Base-by-base conservation (phyloP, 23 tunicate genomes). In the Styela plicata region DNA sequence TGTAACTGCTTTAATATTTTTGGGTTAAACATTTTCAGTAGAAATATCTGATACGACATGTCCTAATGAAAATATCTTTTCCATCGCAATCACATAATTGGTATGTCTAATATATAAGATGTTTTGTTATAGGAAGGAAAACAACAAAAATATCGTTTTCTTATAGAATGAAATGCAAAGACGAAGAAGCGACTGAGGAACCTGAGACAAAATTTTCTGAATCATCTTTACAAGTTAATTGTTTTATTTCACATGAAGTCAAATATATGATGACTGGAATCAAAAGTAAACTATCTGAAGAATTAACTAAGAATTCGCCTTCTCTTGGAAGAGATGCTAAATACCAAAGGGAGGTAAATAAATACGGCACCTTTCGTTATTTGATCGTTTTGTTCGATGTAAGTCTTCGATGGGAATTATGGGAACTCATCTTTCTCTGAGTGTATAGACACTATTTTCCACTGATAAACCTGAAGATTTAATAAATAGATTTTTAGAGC, bases 201-300 rank as follows among this genome's bases (percentile, higher is more conserved):
- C 69, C 82, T 22, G 89, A 67, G 33, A 74, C 96, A 24, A 74
- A 36, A 23, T 63, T 83, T 3, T 44, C 70, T 16, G 96, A 89
- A 65, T 82, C 83, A 18, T 84, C 95, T 7, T 86, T 95, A 31
- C 95, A 90, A 63, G 80, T 95, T 24, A 93, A 93, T 84, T 93
- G 98, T 66, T 93, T 93, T 78, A 93, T 93, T 20, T 84, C 92
- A 36, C 92, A 87, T 31, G 98, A 93, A 63, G 91, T 89, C 25
- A 94, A 94, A 69, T 94, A 85, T 69, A 82, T 89, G 94, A 79
- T 94, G 79, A 94, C 94, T 57, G 98, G 98, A 69, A 85, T 94
- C 32, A 89, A 94, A 69, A 75, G 88, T 29, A 83, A 79, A 37
- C 70, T 94, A 18, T 71, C 74, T 34, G 94, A 94, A 79, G 89